These are phyloP conservation scores for Dicrostonyx torquatus DNA, from an alignment of 2,797 vertebrate genomes.

Conservation along the genomic window DNA sequence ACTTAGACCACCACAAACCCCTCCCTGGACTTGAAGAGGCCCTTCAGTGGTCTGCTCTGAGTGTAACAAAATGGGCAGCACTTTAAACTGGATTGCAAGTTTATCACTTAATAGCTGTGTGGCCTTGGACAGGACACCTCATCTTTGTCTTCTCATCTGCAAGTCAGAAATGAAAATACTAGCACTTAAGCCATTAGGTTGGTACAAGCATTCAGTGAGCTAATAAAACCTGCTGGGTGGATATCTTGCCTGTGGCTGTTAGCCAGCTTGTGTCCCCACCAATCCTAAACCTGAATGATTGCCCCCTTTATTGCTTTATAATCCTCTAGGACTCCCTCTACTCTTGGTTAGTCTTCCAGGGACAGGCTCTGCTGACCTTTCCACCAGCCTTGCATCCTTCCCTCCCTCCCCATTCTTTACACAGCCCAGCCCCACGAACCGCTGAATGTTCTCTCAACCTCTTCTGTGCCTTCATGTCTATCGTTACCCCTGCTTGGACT, in stretches of 20 bases:
- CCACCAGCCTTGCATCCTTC: not conserved
- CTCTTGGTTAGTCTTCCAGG: not conserved
- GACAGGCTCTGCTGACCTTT: not conserved
- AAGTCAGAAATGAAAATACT: not conserved
- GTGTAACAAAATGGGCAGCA: not conserved
- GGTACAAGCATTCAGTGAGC: not conserved
- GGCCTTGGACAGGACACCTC: conserved; percentile 19
- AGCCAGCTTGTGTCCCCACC: not conserved
- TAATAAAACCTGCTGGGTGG: not conserved
- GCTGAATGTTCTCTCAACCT: conserved; percentile 5
- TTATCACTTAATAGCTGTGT: not conserved
- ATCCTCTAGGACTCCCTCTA: not conserved
- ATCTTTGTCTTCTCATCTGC: not conserved
- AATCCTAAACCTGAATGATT: not conserved
- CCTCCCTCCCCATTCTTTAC: not conserved
- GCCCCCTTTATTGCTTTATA: not conserved
- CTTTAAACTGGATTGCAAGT: not conserved
- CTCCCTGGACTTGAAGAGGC: not conserved
- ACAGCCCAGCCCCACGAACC: not conserved
- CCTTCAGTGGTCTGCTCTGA: not conserved
- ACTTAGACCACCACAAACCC: not conserved
- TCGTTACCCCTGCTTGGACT: conserved; percentile 19
- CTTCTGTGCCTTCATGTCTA: conserved; percentile 28
- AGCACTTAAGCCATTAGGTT: not conserved
- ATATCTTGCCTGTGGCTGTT: not conserved